Base-by-base conservation (phyloP, 2,888 invertebrate species). In the Eugnorisma glareosa region DNA sequence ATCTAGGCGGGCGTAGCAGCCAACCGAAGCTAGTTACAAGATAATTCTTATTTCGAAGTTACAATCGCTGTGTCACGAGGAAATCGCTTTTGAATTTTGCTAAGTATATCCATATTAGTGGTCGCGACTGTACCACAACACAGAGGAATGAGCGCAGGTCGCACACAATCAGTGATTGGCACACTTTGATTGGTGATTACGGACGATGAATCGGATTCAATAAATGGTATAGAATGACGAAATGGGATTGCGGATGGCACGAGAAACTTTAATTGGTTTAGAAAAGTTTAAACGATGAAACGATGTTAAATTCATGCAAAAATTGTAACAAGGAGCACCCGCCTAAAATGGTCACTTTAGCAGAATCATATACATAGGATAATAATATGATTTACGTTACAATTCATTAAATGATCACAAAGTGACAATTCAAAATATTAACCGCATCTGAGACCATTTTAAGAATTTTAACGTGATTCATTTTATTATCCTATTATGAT, bases 141-240 rank as follows among this genome's bases (percentile, higher is more conserved):
- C n/a, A 5, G 24, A 57, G 37, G 24, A 71, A 83, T 68, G 74
- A 45, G 63, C 24, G 45, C 82, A 63, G 67, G 68, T 72, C 68
- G 66, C 31, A 35, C 57, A 72, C 59, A 73, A 78, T 82, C 67
- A 67, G 40, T 51, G 61, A 73, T 70, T 84, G 76, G 77, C 70
- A 80, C 76, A 83, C 61, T 51, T 67, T 51, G 63, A 83, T 67
- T 82, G 72, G 82, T 83, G 71, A 79, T 82, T 83, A 71, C 28
- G 51, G 15, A 45, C 67, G 51, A 51, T 70, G 64, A 75, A 81
- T 64, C 48, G 57, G 28, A 64, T 79, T 37, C 2, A 35, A 67
- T 73, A 51, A 66, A 59, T 40, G 48, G 67, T 78, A 43, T 78
- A 73, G 35, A 35, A 66, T 78, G 1, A 70, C 45, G 40, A 72